Evolutionary conservation across 2,888 invertebrate genomes (phyloP), one percentile per base, ranked within the genome.

Genomic region (Abrostola triplasia): DNA sequence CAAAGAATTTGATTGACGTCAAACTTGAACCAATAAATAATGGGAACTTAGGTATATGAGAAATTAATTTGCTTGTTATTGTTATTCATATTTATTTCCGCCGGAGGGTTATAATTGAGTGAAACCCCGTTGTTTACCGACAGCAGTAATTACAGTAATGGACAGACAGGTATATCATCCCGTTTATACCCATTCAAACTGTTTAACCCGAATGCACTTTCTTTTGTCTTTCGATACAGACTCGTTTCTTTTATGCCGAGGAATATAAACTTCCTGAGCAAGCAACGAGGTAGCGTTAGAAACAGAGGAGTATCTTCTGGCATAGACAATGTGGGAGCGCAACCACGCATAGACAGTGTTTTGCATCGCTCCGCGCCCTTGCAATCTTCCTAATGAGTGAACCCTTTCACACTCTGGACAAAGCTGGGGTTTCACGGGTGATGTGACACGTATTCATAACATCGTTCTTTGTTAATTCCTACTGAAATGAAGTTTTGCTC

Each of bases 361-460:
- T 86, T 77, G 84, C 84, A 81, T 83, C 81, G 81, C 85, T 80
- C 83, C 82, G 85, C 90, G 89, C 93, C 92, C 93, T 91, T 89
- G 94, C 94, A 94, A 94, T 94, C 94, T 94, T 93, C 93, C 93
- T 94, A 94, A 94, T 94, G 94, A 94, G 92, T 92, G 92, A 90
- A 88, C 92, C 92, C 93, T 93, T 94, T 93, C 92, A 93, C 93
- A 93, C 93, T 89, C 84, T 79, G 87, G 85, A 93, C 92, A 93
- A 93, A 92, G 92, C 88, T 80, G 84, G 88, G 93, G 92, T 91
- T 92, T 92, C 90, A 89, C 91, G 92, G 92, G 89, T 92, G 92
- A 91, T 88, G 90, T 92, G 90, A 88, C 92, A 88, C 83, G 90
- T 89, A 92, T 92, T 92, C 91, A 91, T 82, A 81, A 82, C 84